phyloP scores from a whole-genome alignment of 2,113 vertebrate species.

The Oncorhynchus nerka region DNA sequence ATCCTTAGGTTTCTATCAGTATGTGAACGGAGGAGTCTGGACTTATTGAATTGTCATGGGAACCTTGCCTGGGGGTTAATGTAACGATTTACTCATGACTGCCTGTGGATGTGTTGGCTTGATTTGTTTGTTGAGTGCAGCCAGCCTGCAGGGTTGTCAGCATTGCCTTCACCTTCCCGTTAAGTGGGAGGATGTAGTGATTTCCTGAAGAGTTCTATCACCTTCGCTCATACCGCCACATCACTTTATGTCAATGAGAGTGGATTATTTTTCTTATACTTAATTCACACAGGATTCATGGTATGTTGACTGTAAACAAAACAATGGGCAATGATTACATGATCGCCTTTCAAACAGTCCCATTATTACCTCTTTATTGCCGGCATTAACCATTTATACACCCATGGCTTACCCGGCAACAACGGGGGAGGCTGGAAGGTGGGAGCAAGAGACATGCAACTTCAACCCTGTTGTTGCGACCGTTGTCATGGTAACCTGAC shows the following conservation, averaged over 20 bases:
- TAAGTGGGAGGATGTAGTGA: constrained; percentile 67
- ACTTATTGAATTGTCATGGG: constrained; percentile 68
- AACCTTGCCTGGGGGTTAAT: constrained; percentile 71
- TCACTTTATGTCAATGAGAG: constrained; percentile 59
- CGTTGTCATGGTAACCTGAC: too few species aligned
- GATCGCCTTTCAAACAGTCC: too few species aligned
- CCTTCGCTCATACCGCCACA: constrained; percentile 55
- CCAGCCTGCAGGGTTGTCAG: constrained; percentile 65
- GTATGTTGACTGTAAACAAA: too few species aligned
- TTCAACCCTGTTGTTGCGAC: too few species aligned
- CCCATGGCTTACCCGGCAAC: too few species aligned
- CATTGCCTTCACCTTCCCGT: constrained; percentile 48
- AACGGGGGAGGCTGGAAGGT: too few species aligned
- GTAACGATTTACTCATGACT: constrained; percentile 72
- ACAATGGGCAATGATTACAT: too few species aligned
- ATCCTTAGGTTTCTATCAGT: constrained; percentile 51
- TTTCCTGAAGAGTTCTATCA: constrained; percentile 61
- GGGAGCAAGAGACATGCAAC: too few species aligned
- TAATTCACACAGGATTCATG: not conserved
- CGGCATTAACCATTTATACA: too few species aligned
- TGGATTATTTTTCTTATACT: constrained; percentile 3
- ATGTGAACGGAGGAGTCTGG: constrained; percentile 62
- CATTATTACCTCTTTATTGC: too few species aligned
- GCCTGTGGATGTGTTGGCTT: constrained; percentile 72
- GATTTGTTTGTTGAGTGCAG: constrained; percentile 70